A percentile compares a stretch with the other conserved stretches of the same genome.
Evolutionary conservation across 2,113 vertebrate genomes (phyloP).

Genomic region (Pantherophis guttatus): DNA sequence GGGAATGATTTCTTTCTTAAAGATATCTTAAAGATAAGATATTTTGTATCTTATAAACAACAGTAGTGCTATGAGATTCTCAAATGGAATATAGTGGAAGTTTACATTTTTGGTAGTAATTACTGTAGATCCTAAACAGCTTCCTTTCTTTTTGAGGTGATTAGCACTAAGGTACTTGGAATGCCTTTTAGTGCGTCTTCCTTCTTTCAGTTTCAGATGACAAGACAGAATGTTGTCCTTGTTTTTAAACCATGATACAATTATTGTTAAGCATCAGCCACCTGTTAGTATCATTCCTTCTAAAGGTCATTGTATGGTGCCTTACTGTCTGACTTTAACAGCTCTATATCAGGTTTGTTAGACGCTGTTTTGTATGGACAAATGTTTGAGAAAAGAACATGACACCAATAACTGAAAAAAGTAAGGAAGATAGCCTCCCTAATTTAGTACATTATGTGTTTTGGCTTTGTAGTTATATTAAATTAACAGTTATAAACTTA

Average conservation of each 20-base stretch:
- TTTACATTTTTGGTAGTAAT: slow-evolving; percentile 21
- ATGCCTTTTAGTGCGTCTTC: slow-evolving; percentile 32
- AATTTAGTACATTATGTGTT: neutral
- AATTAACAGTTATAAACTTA: neutral
- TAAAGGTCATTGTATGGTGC: slow-evolving; percentile 80
- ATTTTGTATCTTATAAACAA: slow-evolving; percentile 10
- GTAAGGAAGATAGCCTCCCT: slow-evolving; percentile 5
- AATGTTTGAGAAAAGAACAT: slow-evolving; percentile 69
- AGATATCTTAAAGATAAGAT: neutral
- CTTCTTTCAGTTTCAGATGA: slow-evolving; percentile 76
- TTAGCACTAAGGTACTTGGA: slow-evolving; percentile 7
- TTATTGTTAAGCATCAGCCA: slow-evolving; percentile 75
- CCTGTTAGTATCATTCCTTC: slow-evolving; percentile 86
- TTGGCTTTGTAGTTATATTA: neutral
- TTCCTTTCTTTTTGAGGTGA: slow-evolving; percentile 4
- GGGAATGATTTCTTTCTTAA: slow-evolving; percentile 12
- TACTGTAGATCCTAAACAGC: neutral
- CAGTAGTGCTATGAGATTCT: slow-evolving; percentile 11
- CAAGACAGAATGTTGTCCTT: slow-evolving; percentile 75
- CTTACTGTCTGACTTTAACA: slow-evolving; percentile 68
- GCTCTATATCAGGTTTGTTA: slow-evolving; percentile 70
- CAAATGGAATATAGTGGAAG: neutral
- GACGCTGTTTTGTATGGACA: slow-evolving; percentile 64
- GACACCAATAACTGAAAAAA: slow-evolving; percentile 51
- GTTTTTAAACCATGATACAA: slow-evolving; percentile 76